These are phyloP conservation scores for Mythimna pallens DNA, from an alignment of 2,888 invertebrate species.

Conservation along the genomic window DNA sequence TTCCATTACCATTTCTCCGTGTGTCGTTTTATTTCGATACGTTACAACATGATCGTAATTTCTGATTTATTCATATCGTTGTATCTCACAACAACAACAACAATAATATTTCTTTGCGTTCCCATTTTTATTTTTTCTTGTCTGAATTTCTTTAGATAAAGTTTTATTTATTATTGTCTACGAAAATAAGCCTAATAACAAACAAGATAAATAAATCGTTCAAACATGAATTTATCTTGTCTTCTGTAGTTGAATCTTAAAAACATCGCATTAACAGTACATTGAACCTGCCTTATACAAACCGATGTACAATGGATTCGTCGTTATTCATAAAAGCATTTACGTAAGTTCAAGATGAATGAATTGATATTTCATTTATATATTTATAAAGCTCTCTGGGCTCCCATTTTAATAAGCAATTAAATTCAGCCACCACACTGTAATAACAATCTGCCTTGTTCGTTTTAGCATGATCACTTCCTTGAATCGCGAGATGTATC, in stretches of 20 bases:
- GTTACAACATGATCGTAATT: slow-evolving; percentile 73
- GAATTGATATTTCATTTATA: slow-evolving; percentile 23
- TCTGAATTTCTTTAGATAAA: slow-evolving; percentile 20
- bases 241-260: slow-evolving; percentile 58
- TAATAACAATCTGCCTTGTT: slow-evolving; percentile 51
- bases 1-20: slow-evolving; percentile 72
- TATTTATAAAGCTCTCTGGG: slow-evolving; percentile 10
- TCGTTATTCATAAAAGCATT: slow-evolving; percentile 45
- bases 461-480: slow-evolving; percentile 58
- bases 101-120: slow-evolving; percentile 10
- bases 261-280: slow-evolving; percentile 75
- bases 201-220: slow-evolving; percentile 66
- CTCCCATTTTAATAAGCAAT: slow-evolving; percentile 52
- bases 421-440: slow-evolving; percentile 39
- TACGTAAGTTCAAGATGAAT: slow-evolving; percentile 12
- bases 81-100: slow-evolving; percentile 14
- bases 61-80: slow-evolving; percentile 67
- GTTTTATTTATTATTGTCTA: slow-evolving; percentile 32
- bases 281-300: slow-evolving; percentile 72
- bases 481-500: slow-evolving; percentile 57
- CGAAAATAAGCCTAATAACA: slow-evolving; percentile 58
- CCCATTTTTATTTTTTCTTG: slow-evolving; percentile 30
- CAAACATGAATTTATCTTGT: slow-evolving; percentile 65
- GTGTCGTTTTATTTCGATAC: slow-evolving; percentile 69
- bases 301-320: slow-evolving; percentile 30